Percentiles rank a stretch among this genome's conserved stretches.
These are phyloP conservation scores for Pemphredon lugubris DNA, from an alignment of 2,888 invertebrate genomes.

Conservation along the genomic window DNA sequence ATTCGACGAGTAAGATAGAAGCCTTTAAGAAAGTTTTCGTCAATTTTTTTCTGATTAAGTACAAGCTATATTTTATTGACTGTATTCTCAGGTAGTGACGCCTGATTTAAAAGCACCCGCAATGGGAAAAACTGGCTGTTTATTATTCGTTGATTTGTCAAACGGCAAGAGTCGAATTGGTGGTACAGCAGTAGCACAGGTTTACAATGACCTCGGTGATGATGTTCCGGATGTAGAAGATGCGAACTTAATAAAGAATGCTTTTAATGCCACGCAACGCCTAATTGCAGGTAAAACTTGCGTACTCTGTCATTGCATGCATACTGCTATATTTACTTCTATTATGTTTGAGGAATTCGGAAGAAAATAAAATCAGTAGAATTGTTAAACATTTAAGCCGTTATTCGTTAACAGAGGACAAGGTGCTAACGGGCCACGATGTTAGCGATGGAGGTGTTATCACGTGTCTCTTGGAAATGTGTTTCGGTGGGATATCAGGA, in stretches of 20 bases:
- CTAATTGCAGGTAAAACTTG: conserved; percentile 90
- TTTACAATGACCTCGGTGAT: conserved; percentile 91
- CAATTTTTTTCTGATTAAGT: too few relatives aligned
- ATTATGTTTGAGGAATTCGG: background rate
- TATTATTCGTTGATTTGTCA: conserved; percentile 91
- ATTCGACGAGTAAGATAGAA: conserved; percentile 84
- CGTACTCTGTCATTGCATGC: too few relatives aligned
- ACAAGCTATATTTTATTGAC: background rate
- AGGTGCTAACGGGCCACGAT: conserved; percentile 94
- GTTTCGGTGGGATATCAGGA: conserved; percentile 95
- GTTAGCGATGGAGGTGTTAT: conserved; percentile 98
- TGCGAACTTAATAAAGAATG: conserved; percentile 85
- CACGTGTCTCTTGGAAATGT: conserved; percentile 96
- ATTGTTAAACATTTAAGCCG: background rate
- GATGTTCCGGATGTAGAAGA: conserved; percentile 91
- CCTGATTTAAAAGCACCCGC: conserved; percentile 92
- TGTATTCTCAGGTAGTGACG: conserved; percentile 86
- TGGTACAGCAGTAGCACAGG: conserved; percentile 96
- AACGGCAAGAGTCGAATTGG: conserved; percentile 90
- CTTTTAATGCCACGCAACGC: conserved; percentile 92
- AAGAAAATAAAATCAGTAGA: background rate
- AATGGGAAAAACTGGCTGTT: conserved; percentile 83
- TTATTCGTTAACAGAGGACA: conserved; percentile 83
- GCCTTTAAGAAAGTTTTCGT: background rate
- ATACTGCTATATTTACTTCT: too few relatives aligned